These are phyloP conservation scores for Emys orbicularis DNA, from an alignment of 2,797 vertebrate genomes.

Conservation along the genomic window DNA sequence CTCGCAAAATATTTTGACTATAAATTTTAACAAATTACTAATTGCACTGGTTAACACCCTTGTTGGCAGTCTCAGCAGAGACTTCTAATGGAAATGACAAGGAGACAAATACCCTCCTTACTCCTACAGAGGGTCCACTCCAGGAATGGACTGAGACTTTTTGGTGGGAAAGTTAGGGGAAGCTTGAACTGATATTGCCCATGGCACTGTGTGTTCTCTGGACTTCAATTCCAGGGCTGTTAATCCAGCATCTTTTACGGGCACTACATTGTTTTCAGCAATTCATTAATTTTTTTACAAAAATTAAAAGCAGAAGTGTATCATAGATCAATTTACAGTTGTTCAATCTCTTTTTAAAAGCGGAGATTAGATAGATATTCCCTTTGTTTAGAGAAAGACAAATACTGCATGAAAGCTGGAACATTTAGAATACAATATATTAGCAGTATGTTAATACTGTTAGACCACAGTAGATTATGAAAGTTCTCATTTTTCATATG, in stretches of 20 bases:
- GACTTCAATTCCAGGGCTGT: background rate
- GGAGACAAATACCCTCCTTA: background rate
- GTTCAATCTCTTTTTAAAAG: background rate
- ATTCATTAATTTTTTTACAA: background rate
- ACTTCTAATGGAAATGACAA: background rate
- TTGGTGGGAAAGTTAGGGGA: background rate
- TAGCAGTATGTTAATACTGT: background rate
- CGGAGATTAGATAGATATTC: background rate
- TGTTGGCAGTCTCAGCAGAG: background rate
- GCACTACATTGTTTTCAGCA: background rate
- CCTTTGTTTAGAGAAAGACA: no score
- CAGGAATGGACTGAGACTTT: background rate
- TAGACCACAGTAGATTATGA: conserved; percentile 67
- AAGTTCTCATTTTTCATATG: conserved; percentile 64
- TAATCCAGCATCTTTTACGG: background rate
- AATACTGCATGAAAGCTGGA: background rate
- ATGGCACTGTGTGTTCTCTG: background rate
- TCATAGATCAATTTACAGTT: background rate
- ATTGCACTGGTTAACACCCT: background rate
- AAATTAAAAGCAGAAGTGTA: background rate
- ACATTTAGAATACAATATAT: conserved; percentile 14
- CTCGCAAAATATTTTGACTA: background rate
- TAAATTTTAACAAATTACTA: background rate
- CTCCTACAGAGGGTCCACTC: background rate
- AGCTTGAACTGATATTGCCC: background rate